A percentile compares a stretch with the other conserved stretches of the same genome.
phyloP scores from a whole-genome alignment of 2,888 invertebrate species.

The Plemyria rubiginata region DNA sequence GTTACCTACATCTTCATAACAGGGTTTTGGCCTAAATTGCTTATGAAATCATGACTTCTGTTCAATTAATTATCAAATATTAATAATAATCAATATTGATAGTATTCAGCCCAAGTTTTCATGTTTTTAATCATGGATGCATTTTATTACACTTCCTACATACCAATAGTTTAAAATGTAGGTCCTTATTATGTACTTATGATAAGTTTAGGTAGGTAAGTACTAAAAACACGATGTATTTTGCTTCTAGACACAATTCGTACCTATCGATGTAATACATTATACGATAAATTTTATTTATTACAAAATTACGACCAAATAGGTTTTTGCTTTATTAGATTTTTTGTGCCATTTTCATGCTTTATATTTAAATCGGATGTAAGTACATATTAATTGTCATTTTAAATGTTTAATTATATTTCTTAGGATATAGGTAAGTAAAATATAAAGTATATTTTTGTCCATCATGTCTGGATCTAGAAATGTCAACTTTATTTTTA shows the following conservation, averaged over 20 bases:
- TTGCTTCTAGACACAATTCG: neutral
- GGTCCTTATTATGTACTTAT: neutral
- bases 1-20: conserved; percentile 45
- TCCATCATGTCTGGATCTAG: neutral
- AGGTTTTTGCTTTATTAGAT: conserved; percentile 8
- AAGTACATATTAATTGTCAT: neutral
- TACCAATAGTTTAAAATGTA: neutral
- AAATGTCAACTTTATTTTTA: conserved; percentile 2
- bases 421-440: conserved; percentile 11
- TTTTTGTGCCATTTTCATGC: conserved; percentile 37
- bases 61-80: conserved; percentile 46
- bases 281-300: neutral
- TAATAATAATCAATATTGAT: too few relatives aligned
- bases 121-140: too few relatives aligned
- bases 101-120: conserved; percentile 10
- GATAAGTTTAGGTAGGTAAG: too few relatives aligned
- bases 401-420: conserved; percentile 1
- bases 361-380: conserved; percentile 13
- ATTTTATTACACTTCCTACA: neutral
- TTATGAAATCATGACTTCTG: conserved; percentile 45
- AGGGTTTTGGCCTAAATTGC: conserved; percentile 61
- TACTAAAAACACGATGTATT: too few relatives aligned
- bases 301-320: conserved; percentile 3
- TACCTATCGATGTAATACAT: too few relatives aligned
- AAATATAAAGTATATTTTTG: neutral